A percentile compares a stretch with the other conserved stretches of the same genome.
phyloP scores from a whole-genome alignment of 1,140 invertebrate genomes.

The Drosophila parvula region DNA sequence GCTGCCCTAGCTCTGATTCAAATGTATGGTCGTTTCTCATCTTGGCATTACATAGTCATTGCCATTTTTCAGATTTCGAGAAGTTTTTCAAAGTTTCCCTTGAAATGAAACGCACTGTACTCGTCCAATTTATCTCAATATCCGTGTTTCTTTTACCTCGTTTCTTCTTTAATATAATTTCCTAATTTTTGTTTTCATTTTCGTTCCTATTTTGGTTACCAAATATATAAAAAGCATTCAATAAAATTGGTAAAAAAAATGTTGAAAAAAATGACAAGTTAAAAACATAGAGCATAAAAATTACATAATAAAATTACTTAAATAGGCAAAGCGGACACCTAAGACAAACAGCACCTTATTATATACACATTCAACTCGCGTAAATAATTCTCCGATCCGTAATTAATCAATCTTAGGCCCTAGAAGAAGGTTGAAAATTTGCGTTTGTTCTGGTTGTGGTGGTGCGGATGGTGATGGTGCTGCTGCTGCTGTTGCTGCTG shows the following conservation, averaged over 20 bases:
- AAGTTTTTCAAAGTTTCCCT: background rate
- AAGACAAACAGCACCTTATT: constrained; percentile 28
- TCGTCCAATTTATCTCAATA: constrained; percentile 4
- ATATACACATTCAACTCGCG: constrained; percentile 45
- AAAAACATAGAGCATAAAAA: constrained; percentile 19
- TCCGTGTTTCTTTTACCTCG: constrained; percentile 1
- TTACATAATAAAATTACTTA: constrained; percentile 41
- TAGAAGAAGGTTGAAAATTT: constrained; percentile 78
- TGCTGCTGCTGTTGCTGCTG: constrained; percentile 39
- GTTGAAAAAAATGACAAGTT: constrained; percentile 8
- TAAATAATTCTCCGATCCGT: constrained; percentile 21
- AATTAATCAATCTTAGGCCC: background rate
- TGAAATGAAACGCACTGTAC: constrained; percentile 17
- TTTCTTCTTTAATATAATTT: constrained; percentile 3
- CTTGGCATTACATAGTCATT: no score
- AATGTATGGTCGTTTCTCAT: no score
- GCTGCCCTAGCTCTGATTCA: no score
- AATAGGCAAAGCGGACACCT: constrained; percentile 7
- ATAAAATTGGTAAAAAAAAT: constrained; percentile 3
- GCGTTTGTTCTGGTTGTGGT: constrained; percentile 73
- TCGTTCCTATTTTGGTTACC: background rate
- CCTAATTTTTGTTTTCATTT: background rate
- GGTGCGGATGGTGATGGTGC: constrained; percentile 4
- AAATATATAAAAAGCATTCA: constrained; percentile 26
- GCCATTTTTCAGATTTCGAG: background rate